Base-by-base conservation (phyloP, 2,888 invertebrate species). In the Pandemis corylana region DNA sequence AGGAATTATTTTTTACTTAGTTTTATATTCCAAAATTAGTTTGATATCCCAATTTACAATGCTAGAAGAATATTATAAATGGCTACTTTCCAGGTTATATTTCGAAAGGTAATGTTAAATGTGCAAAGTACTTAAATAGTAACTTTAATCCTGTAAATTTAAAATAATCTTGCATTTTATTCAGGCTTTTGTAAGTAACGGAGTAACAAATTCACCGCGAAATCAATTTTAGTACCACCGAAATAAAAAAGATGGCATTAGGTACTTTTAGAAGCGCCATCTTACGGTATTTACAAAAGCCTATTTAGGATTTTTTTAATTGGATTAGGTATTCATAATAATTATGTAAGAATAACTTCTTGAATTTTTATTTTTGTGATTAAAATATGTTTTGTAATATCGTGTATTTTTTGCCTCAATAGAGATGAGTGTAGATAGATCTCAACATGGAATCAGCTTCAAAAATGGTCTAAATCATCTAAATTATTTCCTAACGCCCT, bases 361-460 rank as follows among this genome's bases (percentile, higher is more conserved):
- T 68, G 61, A 56, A 59, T 75, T 72, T 72, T 64, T 75, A 71
- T 67, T 62, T 66, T 75, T 59, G 59, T 75, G 72, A 75, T 68
- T 68, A 72, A 72, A 72, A 59, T 68, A 7, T 67, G 56, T 71
- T 67, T 75, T 71, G 36, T 68, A 75, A 20, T 56, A 68, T 20
- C 59, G 53, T 7, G 56, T 49, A 10, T 49, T 75, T 72, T 28
- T 67, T 36, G 28, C 28, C 28, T 36, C 28, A 36, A 36, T 36
- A 36, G 28, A 36, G 28, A 4, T 2, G 1, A 36, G 28, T 36
- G 28, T 36, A 36, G 28, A 36, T 36, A 36, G 28, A 36, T 36
- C 28, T 36, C 28, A 36, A 36, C 2, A 36, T 36, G 4, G 28
- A 36, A 36, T 36, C 28, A 36, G 4, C 28, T 36, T 36, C 28